Percentiles rank a stretch among this genome's conserved stretches.
phyloP scores from a whole-genome alignment of 2,888 invertebrate genomes.

The Dryococelus australis region DNA sequence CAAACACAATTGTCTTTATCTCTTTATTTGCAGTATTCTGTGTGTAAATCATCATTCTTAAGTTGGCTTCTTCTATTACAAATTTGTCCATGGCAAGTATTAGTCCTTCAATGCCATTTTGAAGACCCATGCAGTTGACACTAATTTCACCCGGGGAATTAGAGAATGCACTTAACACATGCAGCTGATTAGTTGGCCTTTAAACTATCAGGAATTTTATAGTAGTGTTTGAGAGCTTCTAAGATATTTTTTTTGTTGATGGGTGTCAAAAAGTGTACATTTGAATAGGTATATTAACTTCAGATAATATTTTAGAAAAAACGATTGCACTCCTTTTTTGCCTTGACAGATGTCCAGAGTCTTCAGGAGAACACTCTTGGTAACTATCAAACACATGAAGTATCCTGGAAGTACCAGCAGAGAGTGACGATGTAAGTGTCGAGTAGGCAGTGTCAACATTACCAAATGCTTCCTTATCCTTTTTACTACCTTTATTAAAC shows the following conservation, averaged over 20 bases:
- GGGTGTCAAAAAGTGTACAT: neutral
- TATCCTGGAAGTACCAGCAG: no score
- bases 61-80: neutral
- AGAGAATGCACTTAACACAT: neutral
- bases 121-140: neutral
- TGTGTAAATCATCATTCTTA: neutral
- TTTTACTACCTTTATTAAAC: no score
- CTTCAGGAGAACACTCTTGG: neutral
- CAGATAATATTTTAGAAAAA: neutral
- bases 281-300: neutral
- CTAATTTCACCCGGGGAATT: neutral
- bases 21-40: neutral
- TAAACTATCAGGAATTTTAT: neutral
- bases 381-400: neutral
- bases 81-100: neutral
- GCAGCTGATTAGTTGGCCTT: neutral
- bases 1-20: neutral
- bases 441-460: no score
- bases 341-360: neutral
- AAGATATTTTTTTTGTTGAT: neutral
- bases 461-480: no score
- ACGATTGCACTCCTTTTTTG: neutral
- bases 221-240: neutral
- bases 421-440: no score
- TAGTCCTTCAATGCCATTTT: neutral